A percentile compares a stretch with the other conserved stretches of the same genome.
phyloP scores from a whole-genome alignment of 2,797 vertebrate species.

The Valencia hispanica region DNA sequence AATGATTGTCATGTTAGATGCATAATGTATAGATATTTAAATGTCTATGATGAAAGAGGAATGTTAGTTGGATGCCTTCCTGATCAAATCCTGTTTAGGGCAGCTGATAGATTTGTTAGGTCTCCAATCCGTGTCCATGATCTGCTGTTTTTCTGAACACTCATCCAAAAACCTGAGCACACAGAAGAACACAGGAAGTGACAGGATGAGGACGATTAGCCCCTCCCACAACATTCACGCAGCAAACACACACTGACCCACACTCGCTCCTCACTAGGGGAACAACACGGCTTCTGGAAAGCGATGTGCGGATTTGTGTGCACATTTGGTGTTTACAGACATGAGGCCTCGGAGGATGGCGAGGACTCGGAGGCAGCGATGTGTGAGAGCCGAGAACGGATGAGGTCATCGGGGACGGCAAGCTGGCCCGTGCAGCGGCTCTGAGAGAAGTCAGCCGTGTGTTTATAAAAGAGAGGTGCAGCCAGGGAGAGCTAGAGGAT shows the following conservation, averaged over 20 bases:
- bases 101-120: slow-evolving; percentile 23
- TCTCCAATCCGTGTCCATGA: slow-evolving; percentile 22
- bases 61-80: not conserved
- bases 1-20: not conserved
- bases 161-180: slow-evolving; percentile 53
- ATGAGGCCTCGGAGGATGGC: slow-evolving; percentile 58
- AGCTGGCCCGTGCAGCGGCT: slow-evolving; percentile 22
- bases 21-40: not conserved
- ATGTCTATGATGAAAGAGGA: too few species aligned
- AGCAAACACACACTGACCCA: slow-evolving; percentile 57
- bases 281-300: slow-evolving; percentile 44
- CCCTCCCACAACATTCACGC: slow-evolving; percentile 54
- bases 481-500: slow-evolving; percentile 6
- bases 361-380: slow-evolving; percentile 53
- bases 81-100: not conserved
- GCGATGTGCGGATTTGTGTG: slow-evolving; percentile 27
- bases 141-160: slow-evolving; percentile 49
- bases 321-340: slow-evolving; percentile 49
- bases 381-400: slow-evolving; percentile 63
- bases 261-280: slow-evolving; percentile 39
- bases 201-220: slow-evolving; percentile 72
- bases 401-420: slow-evolving; percentile 55
- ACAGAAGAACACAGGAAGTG: slow-evolving; percentile 71
- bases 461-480: slow-evolving; percentile 19
- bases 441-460: slow-evolving; percentile 30